Conservation (phyloP, 2,888 invertebrate species). For the Sympetrum striolatum region DNA sequence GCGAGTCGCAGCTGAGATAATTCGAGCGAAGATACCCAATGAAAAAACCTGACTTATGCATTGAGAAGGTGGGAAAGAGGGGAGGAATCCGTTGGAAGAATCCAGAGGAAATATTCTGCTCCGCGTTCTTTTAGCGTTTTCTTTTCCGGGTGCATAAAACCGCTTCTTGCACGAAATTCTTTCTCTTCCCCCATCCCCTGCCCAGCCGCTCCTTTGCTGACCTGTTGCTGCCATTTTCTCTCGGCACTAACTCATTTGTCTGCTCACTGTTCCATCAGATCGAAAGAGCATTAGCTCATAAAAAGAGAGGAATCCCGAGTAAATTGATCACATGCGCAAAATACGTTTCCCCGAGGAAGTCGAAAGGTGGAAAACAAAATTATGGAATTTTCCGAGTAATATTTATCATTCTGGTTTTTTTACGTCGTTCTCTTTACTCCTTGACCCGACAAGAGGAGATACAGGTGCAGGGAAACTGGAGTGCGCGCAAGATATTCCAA, state of each 20-base stretch:
- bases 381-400: too few species aligned
- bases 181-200: background rate
- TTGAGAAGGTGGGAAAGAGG: background rate
- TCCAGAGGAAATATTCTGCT: conserved; percentile 11
- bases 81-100: conserved; percentile 1
- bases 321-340: too few species aligned
- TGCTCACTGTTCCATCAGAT: background rate
- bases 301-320: too few species aligned
- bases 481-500: too few species aligned
- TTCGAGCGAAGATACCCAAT: background rate
- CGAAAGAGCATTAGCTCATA: background rate
- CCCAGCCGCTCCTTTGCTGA: background rate
- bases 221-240: background rate
- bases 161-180: conserved; percentile 34
- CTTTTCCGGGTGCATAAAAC: conserved; percentile 42
- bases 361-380: too few species aligned
- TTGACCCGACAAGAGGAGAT: too few species aligned
- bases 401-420: too few species aligned
- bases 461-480: too few species aligned
- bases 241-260: background rate
- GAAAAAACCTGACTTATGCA: background rate
- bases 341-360: too few species aligned
- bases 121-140: background rate
- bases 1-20: background rate
- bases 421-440: too few species aligned